Evolutionary conservation across 2,797 vertebrate genomes (phyloP), one percentile per base, ranked within the genome.

Genomic region (Cetoscarus ocellatus): DNA sequence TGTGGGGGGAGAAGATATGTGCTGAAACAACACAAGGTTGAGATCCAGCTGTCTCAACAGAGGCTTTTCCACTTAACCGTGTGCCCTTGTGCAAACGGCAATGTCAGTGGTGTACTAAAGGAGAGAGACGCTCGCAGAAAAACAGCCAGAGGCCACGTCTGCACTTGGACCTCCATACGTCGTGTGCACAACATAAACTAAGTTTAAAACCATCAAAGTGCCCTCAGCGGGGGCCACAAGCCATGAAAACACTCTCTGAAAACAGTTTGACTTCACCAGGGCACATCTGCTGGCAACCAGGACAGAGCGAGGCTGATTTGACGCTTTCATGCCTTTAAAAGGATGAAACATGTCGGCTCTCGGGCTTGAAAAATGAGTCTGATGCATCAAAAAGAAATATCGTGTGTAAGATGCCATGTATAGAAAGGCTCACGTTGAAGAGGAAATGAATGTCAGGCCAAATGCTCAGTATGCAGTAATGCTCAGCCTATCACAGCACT

Each of bases 11-110:
- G 78, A 73, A 84, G 82, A 85, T 87, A 90, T 79, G 82, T 87
- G 88, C 82, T 86, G 84, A 90, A 92, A 92, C 84, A 91, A 90
- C 88, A 84, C 83, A 78, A 72, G 70, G 67, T 85, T 71, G 85
- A 86, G 85, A 85, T 88, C 88, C 93, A 93, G 93, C 92, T 94
- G 91, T 92, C 91, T 91, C 91, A 92, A 92, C 88, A 92, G 80
- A 90, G 88, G 88, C 87, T 89, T 91, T 92, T 91, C 91, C 85
- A 91, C 88, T 92, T 92, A 89, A 87, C 87, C 67, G 80, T 80
- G 85, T 91, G 88, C 86, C 91, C 91, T 92, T 92, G 89, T 90
- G 90, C 88, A 91, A 93, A 93, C 73, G 81, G 72, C 87, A 87
- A 85, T 75, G 92, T 89, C 90, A 84, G 75, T 81, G 75, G 83